Evolutionary conservation across 2,888 invertebrate species (phyloP).

Genomic region (Chloroclysta siterata): DNA sequence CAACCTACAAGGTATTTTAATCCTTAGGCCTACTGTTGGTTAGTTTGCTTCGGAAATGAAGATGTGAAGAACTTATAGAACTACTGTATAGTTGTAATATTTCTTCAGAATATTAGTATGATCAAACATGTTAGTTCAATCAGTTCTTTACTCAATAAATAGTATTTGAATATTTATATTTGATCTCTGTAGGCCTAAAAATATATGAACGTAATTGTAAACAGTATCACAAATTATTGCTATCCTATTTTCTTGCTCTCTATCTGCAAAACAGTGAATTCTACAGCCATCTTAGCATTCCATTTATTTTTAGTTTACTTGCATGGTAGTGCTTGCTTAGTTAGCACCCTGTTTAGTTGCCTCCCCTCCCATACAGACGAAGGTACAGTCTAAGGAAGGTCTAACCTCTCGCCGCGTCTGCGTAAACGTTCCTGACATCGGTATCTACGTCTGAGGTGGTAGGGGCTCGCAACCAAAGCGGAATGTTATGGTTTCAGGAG

Average conservation of each 20-base stretch:
- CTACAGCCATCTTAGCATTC: conserved; percentile 73
- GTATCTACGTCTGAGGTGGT: conserved; percentile 70
- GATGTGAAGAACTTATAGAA: conserved; percentile 3
- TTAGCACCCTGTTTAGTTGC: conserved; percentile 50
- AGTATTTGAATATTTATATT: not conserved
- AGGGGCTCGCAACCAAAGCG: conserved; percentile 66
- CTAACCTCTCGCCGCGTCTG: conserved; percentile 21
- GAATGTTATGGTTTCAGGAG: conserved; percentile 81
- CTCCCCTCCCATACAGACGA: conserved; percentile 61
- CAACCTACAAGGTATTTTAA: not conserved
- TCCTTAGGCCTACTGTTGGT: not conserved
- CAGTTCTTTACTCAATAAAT: conserved; percentile 1
- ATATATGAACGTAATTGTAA: conserved; percentile 4
- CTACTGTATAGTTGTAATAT: not conserved
- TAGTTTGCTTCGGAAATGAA: not conserved
- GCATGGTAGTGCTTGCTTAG: conserved; percentile 77
- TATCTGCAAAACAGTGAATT: conserved; percentile 62
- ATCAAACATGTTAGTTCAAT: not conserved
- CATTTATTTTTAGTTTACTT: conserved; percentile 49
- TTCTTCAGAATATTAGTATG: not conserved
- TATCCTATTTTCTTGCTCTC: conserved; percentile 15
- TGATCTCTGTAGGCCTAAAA: not conserved
- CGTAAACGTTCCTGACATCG: conserved; percentile 43
- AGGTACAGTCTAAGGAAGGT: conserved; percentile 58
- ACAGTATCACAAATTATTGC: conserved; percentile 8